Base-by-base conservation (phyloP, 2,113 vertebrate genomes). In the Callipepla squamata region DNA sequence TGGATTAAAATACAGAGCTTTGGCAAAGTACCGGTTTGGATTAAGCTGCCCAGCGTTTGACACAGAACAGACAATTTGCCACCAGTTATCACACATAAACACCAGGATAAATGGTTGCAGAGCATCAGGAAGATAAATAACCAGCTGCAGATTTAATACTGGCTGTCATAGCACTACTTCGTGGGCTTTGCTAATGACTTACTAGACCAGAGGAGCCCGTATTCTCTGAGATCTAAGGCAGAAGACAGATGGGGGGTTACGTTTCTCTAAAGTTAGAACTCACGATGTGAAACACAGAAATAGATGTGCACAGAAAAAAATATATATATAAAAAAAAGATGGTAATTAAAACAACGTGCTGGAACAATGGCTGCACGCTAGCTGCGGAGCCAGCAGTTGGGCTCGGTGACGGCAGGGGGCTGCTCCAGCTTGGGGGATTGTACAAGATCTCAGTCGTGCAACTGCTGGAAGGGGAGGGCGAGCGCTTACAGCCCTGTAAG, bases 261-360 rank as follows among this genome's bases (percentile, higher is more conserved):
- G 70, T 67, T 73, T 66, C 83, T 70, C 92, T 84, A 78, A 91
- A 92, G 82, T 91, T 95, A 96, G 96, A 94, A 94, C 17, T 32
- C 47, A 22, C 90, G 79, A 95, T 85, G 91, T 75, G 85, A 88
- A 95, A 19, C 2, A 8, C 93, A 85, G 82, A 94, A 92, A 94
- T 89, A 96, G 81, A 67, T n/a, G 75, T 1, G 63, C 73, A 85
- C 13, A 48, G 17, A 32, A 28, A 68, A 58, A 72, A 47, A 32
- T 38, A 7, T n/a, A 40, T 40, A 36, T 36, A 36, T 40, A 26
- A 51, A 53, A 72, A 87, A 91, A 66, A 0, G 21, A 36, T 36
- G 40, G 21, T 87, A 80, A 94, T 83, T 65, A 51, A 58, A 88
- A 92, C 93, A 91, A 80, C 0, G 0, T 87, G 94, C 59, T 70